Evolutionary conservation across 2,888 invertebrate species (phyloP), one percentile per base, ranked within the genome.

Genomic region (Catotricha subobsoleta): DNA sequence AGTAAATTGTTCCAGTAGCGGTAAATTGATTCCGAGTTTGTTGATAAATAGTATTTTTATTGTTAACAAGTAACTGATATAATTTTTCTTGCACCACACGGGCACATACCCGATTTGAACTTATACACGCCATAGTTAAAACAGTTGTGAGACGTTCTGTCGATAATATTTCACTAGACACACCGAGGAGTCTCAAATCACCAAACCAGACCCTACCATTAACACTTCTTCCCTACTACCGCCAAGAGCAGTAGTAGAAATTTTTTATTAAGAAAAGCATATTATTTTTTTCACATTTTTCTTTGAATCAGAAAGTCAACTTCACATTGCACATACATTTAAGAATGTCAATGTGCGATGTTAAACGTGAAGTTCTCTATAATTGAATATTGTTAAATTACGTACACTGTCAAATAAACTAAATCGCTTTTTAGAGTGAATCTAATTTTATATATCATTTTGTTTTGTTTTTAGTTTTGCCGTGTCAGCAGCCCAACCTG

Each of bases 101-200:
- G 70, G 73, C 76, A 76, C 79, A 80, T 66, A 80, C 72, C 72
- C 79, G 74, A 72, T 76, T 75, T 68, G 79, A 75, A 69, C 76
- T 76, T 72, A 78, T 71, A 74, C 78, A 77, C 74, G 80, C 80
- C 80, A 80, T 80, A 71, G 75, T 72, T 69, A 72, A 72, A 71
- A 77, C 75, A 72, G 72, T 71, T 74, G 70, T 75, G 72, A 71
- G 65, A 64, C 41, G 46, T 40, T 48, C 45, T 33, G 36, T 47
- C 47, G 46, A 48, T 44, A 49, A 51, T 50, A 53, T 55, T 57
- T 42, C 28, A 42, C 41, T 42, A 51, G 52, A 49, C 48, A 46
- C 51, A 36, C 36, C 23, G 23, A 36, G 16, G 23, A 36, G 13
- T 46, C 46, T 47, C 45, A 37, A 27, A 25, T 16, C 28, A 23